These are phyloP conservation scores for Vanessa cardui DNA, from an alignment of 2,888 invertebrate species.

Conservation along the genomic window DNA sequence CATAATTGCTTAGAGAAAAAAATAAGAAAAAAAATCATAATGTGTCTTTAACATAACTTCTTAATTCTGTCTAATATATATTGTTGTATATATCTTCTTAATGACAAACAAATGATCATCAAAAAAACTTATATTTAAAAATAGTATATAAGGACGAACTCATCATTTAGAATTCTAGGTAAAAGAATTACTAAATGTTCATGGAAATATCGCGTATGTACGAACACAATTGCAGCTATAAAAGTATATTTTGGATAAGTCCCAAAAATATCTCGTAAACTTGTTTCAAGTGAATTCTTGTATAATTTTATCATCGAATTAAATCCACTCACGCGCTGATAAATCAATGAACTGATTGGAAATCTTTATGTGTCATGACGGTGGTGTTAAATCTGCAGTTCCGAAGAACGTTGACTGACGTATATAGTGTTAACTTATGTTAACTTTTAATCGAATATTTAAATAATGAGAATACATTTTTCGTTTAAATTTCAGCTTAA, in stretches of 20 bases:
- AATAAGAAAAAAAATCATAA: no score
- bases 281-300: constrained; percentile 27
- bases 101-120: no score
- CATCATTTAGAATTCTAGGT: background rate
- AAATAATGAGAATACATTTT: background rate
- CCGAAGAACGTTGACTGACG: constrained; percentile 3
- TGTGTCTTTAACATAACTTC: no score
- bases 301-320: constrained; percentile 41
- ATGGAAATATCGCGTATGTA: constrained; percentile 4
- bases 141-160: no score
- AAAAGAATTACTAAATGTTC: background rate
- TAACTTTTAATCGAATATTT: background rate
- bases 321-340: constrained; percentile 37
- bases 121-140: no score
- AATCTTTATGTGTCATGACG: constrained; percentile 34
- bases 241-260: constrained; percentile 18
- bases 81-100: no score
- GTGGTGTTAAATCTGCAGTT: constrained; percentile 34
- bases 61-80: no score
- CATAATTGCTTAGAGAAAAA: no score
- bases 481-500: no score
- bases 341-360: constrained; percentile 42
- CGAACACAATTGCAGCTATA: constrained; percentile 11
- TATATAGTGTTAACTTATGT: background rate
- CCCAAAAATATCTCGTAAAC: constrained; percentile 24